Evolutionary conservation across 2,888 invertebrate genomes (phyloP), one percentile per base, ranked within the genome.

Genomic region (Lycocerus yunnanus): DNA sequence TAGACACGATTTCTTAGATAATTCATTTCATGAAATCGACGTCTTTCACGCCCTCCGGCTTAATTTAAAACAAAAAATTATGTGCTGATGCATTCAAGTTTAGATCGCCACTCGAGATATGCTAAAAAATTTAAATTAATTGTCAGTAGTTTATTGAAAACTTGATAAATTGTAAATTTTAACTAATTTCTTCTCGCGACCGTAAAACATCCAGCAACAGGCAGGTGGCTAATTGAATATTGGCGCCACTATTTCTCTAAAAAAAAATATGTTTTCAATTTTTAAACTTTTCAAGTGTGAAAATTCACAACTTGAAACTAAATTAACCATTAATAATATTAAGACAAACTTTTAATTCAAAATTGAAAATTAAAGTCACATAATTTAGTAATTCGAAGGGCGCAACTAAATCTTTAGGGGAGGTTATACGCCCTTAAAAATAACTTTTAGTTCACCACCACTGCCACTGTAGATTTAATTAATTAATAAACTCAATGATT

Each of bases 171-270:
- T 73, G 78, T 79, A 77, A 72, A 71, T 77, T 78, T 78, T 77
- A 75, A 75, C 74, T 76, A 77, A 80, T 79, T 79, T 80, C 72
- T 72, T 75, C 74, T 71, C 66, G 61, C 27, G 72, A 72, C 63
- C 66, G 75, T 43, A 68, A 76, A 72, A 72, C 73, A 69, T 74
- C 60, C 67, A 74, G 68, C 77, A 75, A 77, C 74, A 77, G 78
- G 80, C 80, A 80, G 81, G 79, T 80, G 81, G 80, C 78, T 80
- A 80, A 81, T 79, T 79, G 80, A 80, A 77, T 78, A 76, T 78
- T 79, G 80, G 80, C 80, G 79, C 80, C 79, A 79, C 76, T 76
- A 75, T 78, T 79, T 77, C 16, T n/a, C 18, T n/a, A 63, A 60
- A 15, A 11, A 60, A 60, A 13, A 16, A 15, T 15, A 15, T 18